Conservation (phyloP, 2,797 vertebrate species). For the Gouania willdenowi region DNA sequence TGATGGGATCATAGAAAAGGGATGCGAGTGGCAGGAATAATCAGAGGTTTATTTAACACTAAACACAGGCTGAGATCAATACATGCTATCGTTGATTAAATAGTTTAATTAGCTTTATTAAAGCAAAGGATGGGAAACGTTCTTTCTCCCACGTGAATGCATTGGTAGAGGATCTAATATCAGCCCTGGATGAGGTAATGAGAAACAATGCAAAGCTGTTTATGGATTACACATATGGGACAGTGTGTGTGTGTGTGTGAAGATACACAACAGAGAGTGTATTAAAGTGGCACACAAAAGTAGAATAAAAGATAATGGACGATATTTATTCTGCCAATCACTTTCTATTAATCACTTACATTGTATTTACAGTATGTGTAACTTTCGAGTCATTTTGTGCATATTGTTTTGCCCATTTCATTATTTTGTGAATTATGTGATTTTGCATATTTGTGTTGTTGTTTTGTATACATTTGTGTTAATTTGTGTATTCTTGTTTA, state of each 20-base stretch:
- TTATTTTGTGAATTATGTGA: too few species aligned
- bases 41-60: conserved; percentile 49
- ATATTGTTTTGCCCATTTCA: too few species aligned
- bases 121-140: conserved; percentile 25
- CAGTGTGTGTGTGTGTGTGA: conserved; percentile 1
- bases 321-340: conserved; percentile 57
- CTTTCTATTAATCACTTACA: conserved; percentile 67
- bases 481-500: too few species aligned
- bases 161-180: conserved; percentile 12
- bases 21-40: conserved; percentile 64
- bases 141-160: not conserved
- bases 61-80: conserved; percentile 43
- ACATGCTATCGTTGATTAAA: conserved; percentile 54
- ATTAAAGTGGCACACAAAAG: too few species aligned
- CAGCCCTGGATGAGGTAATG: conserved; percentile 1
- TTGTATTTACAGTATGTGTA: too few species aligned
- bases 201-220: not conserved
- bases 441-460: too few species aligned
- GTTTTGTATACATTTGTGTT: too few species aligned
- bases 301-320: conserved; percentile 58
- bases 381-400: too few species aligned
- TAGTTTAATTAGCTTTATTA: conserved; percentile 56
- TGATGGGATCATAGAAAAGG: conserved; percentile 41
- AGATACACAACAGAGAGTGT: too few species aligned
- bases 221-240: not conserved